Percentiles rank a stretch among this genome's conserved stretches.
Conservation (phyloP, 1,140 invertebrate species). For the Bradysia coprophila region DNA sequence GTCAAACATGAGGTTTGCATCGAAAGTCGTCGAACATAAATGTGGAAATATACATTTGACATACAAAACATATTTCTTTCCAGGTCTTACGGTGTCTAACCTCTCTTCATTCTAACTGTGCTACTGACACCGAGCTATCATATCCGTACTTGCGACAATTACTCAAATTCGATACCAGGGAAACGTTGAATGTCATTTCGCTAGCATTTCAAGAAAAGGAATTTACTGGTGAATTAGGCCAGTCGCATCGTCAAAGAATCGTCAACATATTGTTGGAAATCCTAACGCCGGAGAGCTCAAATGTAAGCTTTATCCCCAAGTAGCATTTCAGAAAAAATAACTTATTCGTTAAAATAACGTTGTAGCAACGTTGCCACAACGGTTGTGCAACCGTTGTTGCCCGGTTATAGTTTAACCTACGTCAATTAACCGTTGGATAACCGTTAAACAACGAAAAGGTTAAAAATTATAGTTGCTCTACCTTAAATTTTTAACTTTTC, state of each 20-base stretch:
- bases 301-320: constrained; percentile 31
- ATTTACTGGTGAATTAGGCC: constrained; percentile 50
- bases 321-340: no score
- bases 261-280: constrained; percentile 65
- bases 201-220: constrained; percentile 77
- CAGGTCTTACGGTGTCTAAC: constrained; percentile 29
- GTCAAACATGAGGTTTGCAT: constrained; percentile 52
- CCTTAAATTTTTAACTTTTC: no score
- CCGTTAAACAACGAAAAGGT: no score
- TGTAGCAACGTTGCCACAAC: no score
- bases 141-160: constrained; percentile 69
- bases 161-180: constrained; percentile 69
- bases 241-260: constrained; percentile 54
- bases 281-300: constrained; percentile 48
- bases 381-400: no score
- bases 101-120: constrained; percentile 47
- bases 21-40: constrained; percentile 18
- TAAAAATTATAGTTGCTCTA: no score
- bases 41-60: no score
- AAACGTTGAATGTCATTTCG: constrained; percentile 78
- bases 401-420: no score
- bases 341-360: no score
- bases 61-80: no score
- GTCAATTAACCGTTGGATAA: no score
- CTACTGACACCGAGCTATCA: constrained; percentile 40